phyloP scores from a whole-genome alignment of 2,113 vertebrate genomes.

The Petaurus breviceps region DNA sequence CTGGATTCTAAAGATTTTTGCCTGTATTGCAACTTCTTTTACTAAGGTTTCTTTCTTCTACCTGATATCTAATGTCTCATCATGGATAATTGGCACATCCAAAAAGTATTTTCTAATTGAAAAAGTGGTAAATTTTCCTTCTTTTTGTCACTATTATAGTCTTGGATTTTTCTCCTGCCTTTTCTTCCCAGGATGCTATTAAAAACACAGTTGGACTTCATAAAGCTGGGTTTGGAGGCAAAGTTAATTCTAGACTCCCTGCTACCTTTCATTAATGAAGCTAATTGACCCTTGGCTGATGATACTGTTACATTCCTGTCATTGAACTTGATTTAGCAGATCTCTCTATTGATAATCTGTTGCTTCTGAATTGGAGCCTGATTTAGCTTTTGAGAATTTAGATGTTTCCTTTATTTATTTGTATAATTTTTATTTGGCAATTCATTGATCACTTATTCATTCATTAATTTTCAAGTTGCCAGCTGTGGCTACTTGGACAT shows the following conservation, averaged over 20 bases:
- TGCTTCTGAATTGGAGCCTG: background rate
- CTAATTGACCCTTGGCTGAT: background rate
- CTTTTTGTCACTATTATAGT: background rate
- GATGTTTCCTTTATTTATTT: background rate
- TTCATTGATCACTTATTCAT: background rate
- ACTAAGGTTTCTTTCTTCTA: too few relatives aligned
- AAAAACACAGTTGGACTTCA: background rate
- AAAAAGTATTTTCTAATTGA: background rate
- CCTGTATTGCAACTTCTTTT: too few relatives aligned
- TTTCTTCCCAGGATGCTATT: background rate
- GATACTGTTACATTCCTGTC: background rate
- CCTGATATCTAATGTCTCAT: background rate
- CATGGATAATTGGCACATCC: background rate
- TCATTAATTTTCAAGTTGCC: background rate
- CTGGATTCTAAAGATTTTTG: too few relatives aligned
- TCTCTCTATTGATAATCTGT: background rate
- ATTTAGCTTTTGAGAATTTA: background rate
- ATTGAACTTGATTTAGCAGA: background rate
- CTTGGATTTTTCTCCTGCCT: background rate
- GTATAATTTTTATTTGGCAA: background rate
- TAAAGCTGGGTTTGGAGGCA: background rate
- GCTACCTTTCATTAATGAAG: background rate
- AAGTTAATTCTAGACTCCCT: background rate
- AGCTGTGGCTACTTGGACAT: too few relatives aligned
- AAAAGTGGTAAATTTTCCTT: background rate